Evolutionary conservation across 1,140 invertebrate species (phyloP), one percentile per base, ranked within the genome.

Genomic region (Harlomillsia oculata): DNA sequence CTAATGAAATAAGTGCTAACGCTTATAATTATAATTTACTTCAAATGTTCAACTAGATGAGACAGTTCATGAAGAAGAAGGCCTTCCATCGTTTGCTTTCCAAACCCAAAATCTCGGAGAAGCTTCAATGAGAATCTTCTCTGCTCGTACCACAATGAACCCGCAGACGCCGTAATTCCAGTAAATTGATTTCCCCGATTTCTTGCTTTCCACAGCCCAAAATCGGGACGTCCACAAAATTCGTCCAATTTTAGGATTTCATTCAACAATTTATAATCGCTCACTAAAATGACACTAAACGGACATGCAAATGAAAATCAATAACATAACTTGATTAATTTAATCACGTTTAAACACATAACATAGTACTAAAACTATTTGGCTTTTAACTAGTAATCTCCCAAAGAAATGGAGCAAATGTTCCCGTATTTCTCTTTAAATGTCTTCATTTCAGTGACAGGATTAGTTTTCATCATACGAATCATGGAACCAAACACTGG

Each of bases 351-450:
- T 20, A 23, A 9, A 28, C 18, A 49, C 28, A 55, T 36, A 20
- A 37, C 2, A n/a, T 0, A 25, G n/a, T n/a, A 45, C 1, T 16
- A 45, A 45, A 37, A 16, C 34, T n/a, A n/a, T n/a, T n/a, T n/a
- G n/a, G n/a, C n/a, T n/a, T n/a, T 20, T 45, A 28, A 59, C 56
- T 46, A 28, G 20, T 46, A 59, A 39, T 53, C 25, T 13, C 49
- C 56, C 8, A 59, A 13, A n/a, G 23, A n/a, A 1, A 59, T 2
- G 0, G 48, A 52, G 40, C 52, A 59, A 23, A 59, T 37, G 18
- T 53, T 53, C 9, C 56, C 56, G 36, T 52, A 59, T 16, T 37
- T 53, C 26, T 59, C 18, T 43, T 46, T 40, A n/a, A 46, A 59
- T n/a, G 34, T 50, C 9, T 28, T 29, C 23, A 52, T 20, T 25